A percentile compares a stretch with the other conserved stretches of the same genome.
Conservation (phyloP, 1,140 invertebrate species). For the Scaptomyza graminum region DNA sequence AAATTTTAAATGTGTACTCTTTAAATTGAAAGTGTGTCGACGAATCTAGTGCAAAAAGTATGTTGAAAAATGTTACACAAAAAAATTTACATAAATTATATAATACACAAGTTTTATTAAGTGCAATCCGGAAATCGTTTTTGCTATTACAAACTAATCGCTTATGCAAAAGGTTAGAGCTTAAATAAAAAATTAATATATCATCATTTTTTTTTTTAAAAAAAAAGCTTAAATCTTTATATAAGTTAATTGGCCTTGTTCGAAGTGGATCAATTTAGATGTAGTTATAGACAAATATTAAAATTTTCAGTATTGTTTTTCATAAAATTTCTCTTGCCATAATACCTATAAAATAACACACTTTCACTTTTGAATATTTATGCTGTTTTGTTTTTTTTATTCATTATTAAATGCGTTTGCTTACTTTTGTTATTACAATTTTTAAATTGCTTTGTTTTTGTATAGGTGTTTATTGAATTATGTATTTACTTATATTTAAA, state of each 20-base stretch:
- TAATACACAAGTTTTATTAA: no score
- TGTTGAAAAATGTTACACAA: not conserved
- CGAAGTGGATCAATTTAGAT: no score
- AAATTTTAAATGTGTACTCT: conserved; percentile 69
- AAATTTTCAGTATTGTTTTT: no score
- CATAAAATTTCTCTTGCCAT: no score
- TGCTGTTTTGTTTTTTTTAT: conserved; percentile 38
- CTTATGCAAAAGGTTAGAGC: no score
- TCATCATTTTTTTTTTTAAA: no score
- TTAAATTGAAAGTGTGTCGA: conserved; percentile 40
- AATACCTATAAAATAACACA: not conserved
- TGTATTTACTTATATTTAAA: conserved; percentile 35
- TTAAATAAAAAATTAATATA: no score
- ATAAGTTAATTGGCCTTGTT: no score
- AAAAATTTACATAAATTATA: not conserved
- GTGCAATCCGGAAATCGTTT: no score
- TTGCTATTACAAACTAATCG: no score
- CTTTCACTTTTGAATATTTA: conserved; percentile 24
- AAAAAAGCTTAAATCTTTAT: no score
- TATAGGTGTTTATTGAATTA: conserved; percentile 17
- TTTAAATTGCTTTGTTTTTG: conserved; percentile 32
- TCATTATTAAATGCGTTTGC: conserved; percentile 27
- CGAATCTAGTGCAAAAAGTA: conserved; percentile 3
- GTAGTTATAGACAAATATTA: no score
- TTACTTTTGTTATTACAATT: conserved; percentile 38